Percentiles rank a stretch among this genome's conserved stretches.
Evolutionary conservation across 1,140 invertebrate species (phyloP).

Genomic region (Antheraea mylitta): DNA sequence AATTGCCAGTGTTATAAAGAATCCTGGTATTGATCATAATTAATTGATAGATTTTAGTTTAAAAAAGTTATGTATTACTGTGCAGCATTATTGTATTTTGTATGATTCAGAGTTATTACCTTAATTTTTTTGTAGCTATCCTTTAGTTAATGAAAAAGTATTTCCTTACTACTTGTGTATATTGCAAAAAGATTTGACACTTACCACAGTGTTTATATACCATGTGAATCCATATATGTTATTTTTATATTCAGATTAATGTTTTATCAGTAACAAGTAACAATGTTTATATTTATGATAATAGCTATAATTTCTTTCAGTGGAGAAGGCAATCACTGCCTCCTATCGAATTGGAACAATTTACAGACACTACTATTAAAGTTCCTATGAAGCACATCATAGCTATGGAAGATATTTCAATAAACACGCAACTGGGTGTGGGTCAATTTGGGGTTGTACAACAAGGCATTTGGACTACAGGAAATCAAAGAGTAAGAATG

Average conservation of each 20-base stretch:
- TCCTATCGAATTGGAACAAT: slow-evolving; percentile 45
- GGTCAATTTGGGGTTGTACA: slow-evolving; percentile 99
- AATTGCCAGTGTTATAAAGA: too few species aligned
- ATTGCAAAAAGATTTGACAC: too few species aligned
- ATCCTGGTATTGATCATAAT: too few species aligned
- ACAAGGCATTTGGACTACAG: slow-evolving; percentile 98
- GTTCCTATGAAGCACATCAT: slow-evolving; percentile 97
- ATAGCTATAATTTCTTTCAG: slow-evolving; percentile 31
- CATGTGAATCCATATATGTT: neutral
- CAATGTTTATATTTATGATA: slow-evolving; percentile 2
- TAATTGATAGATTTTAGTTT: too few species aligned
- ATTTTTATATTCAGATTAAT: slow-evolving; percentile 9
- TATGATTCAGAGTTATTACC: too few species aligned
- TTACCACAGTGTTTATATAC: neutral
- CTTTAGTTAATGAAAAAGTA: too few species aligned
- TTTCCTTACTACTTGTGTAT: too few species aligned
- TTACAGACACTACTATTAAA: slow-evolving; percentile 59
- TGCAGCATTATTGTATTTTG: too few species aligned
- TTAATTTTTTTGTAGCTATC: too few species aligned
- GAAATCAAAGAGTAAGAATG: slow-evolving; percentile 88
- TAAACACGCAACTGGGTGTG: slow-evolving; percentile 96
- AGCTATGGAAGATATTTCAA: slow-evolving; percentile 93
- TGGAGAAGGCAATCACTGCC: slow-evolving; percentile 36
- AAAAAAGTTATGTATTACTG: too few species aligned
- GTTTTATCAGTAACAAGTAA: slow-evolving; percentile 7